These are phyloP conservation scores for Lanistes nyassanus DNA, from an alignment of 1,140 invertebrate genomes.

Conservation along the genomic window DNA sequence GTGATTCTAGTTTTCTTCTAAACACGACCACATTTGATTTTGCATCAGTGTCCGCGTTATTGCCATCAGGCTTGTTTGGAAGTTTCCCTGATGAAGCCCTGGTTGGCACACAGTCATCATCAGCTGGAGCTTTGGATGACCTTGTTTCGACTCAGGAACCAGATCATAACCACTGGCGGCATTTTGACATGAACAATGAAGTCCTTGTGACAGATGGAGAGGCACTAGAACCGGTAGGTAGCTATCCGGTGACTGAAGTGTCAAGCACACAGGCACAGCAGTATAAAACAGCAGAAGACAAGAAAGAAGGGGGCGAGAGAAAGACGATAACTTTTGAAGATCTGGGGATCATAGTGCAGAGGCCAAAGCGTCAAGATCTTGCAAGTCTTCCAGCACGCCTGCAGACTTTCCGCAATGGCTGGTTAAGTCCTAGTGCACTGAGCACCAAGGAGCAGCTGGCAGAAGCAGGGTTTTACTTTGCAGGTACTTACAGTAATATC, in stretches of 20 bases:
- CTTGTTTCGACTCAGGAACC: too few species aligned
- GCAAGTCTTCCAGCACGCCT: neutral
- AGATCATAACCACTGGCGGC: too few species aligned
- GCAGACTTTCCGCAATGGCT: neutral
- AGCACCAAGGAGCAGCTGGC: conserved; percentile 22
- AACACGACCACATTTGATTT: too few species aligned
- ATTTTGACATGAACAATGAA: too few species aligned
- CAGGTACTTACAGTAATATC: conserved; percentile 17
- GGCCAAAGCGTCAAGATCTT: conserved; percentile 17
- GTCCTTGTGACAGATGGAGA: conserved; percentile 15
- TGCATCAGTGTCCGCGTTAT: neutral
- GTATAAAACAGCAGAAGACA: neutral
- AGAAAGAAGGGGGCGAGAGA: too few species aligned
- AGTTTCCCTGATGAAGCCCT: neutral
- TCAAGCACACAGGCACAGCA: neutral
- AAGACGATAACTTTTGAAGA: conserved; percentile 13
- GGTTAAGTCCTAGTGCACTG: conserved; percentile 14
- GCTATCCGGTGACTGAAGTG: neutral
- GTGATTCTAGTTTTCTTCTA: too few species aligned
- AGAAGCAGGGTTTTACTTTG: conserved; percentile 32
- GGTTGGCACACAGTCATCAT: neutral
- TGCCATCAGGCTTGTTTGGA: conserved; percentile 4
- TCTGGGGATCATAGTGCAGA: conserved; percentile 3
- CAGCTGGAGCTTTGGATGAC: too few species aligned
- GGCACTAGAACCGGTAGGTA: neutral